A percentile compares a stretch with the other conserved stretches of the same genome.
Conservation (phyloP, 2,113 vertebrate species). For the Bubo scandiacus region DNA sequence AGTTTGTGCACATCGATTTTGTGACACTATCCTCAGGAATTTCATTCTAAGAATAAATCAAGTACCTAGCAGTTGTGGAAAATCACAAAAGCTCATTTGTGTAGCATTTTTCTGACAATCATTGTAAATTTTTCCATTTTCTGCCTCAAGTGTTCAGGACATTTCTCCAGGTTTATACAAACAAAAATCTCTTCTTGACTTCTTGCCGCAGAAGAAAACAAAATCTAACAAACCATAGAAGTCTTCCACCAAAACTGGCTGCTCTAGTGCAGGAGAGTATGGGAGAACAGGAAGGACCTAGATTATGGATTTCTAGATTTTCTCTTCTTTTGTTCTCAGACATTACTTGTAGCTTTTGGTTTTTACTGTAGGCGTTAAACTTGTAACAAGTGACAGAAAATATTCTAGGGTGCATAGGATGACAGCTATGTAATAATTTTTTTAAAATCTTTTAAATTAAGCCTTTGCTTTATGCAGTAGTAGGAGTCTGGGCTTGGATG, state of each 20-base stretch:
- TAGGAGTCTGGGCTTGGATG: neutral
- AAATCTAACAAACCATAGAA: neutral
- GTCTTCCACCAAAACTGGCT: neutral
- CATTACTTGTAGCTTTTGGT: neutral
- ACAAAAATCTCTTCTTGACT: neutral
- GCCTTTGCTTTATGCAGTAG: neutral
- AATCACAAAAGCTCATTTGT: neutral
- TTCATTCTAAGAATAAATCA: neutral
- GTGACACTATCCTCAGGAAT: neutral
- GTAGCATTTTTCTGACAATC: neutral
- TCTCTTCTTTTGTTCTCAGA: neutral
- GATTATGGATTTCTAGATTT: neutral
- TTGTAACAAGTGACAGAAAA: neutral
- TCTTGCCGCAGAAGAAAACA: neutral
- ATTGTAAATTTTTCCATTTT: neutral
- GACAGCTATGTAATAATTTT: neutral
- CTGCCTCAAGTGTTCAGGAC: neutral
- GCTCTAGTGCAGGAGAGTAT: neutral
- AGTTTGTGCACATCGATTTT: neutral
- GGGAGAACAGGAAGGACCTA: neutral
- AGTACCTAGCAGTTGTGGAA: neutral
- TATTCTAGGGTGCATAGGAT: neutral
- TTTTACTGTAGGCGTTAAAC: neutral
- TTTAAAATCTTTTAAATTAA: neutral
- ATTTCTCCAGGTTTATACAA: neutral